Evolutionary conservation across 2,888 invertebrate genomes (phyloP).

Genomic region (Agelastica alni): DNA sequence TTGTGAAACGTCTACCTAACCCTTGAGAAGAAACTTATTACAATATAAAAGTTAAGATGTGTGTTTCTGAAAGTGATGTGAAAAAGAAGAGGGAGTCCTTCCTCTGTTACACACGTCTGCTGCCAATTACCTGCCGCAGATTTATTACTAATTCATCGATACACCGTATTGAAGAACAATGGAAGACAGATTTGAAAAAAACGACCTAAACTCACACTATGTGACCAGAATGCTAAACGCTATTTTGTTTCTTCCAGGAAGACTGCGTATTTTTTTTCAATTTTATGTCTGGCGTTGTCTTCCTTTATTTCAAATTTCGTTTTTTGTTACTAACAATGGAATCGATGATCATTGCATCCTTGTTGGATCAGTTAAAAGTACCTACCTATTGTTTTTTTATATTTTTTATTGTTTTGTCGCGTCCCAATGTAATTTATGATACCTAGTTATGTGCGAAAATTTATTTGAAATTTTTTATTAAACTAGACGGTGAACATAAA

Average conservation of each 20-base stretch:
- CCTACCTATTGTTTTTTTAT: too few relatives aligned
- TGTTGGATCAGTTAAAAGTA: too few relatives aligned
- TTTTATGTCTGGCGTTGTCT: constrained; percentile 2
- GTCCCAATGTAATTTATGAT: too few relatives aligned
- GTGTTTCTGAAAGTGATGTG: too few relatives aligned
- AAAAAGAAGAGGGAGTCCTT: constrained; percentile 20
- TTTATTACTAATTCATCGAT: constrained; percentile 52
- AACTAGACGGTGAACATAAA: too few relatives aligned
- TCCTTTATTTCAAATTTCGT: not conserved
- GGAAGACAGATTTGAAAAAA: constrained; percentile 36
- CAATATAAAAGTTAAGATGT: too few relatives aligned
- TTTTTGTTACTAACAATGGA: not conserved
- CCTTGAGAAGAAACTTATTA: too few relatives aligned
- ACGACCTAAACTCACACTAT: constrained; percentile 25
- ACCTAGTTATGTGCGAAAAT: too few relatives aligned
- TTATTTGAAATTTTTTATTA: too few relatives aligned
- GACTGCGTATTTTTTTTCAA: constrained; percentile 5
- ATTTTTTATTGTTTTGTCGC: too few relatives aligned
- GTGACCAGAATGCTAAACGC: constrained; percentile 30
- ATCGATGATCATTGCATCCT: too few relatives aligned
- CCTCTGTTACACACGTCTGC: constrained; percentile 29
- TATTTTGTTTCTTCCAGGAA: constrained; percentile 31
- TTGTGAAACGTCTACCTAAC: too few relatives aligned
- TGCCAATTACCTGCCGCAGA: constrained; percentile 49
- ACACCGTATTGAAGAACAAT: constrained; percentile 51